Conservation (phyloP, 2,797 vertebrate species). For the Manis crassicaudata region DNA sequence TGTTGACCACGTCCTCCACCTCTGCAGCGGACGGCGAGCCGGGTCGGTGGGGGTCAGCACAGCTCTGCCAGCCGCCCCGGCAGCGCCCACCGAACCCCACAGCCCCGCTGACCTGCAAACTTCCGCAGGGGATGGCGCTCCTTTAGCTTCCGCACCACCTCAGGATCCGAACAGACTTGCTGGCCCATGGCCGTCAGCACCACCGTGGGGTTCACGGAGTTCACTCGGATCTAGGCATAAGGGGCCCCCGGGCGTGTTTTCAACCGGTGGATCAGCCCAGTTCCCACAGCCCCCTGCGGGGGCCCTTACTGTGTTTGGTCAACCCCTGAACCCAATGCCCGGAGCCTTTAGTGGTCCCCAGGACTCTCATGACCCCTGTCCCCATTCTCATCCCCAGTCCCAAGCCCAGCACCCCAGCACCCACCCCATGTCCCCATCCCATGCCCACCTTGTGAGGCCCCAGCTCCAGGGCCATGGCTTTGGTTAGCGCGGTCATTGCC, state of each 20-base stretch:
- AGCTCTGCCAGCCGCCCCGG: rapidly evolving
- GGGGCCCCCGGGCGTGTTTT: neutral
- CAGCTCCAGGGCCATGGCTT: slow-evolving; percentile 94
- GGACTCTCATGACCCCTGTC: too few species aligned
- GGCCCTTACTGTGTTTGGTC: neutral
- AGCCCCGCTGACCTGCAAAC: slow-evolving; percentile 90
- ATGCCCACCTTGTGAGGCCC: slow-evolving; percentile 91
- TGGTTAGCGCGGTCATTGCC: slow-evolving; percentile 94
- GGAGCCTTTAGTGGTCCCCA: neutral
- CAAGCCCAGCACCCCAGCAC: too few species aligned
- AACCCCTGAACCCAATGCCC: neutral
- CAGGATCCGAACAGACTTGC: slow-evolving; percentile 87
- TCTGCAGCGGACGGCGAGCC: slow-evolving; percentile 80
- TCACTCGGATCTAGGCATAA: slow-evolving; percentile 91
- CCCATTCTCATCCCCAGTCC: neutral
- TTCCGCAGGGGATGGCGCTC: slow-evolving; percentile 91
- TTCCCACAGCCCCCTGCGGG: neutral
- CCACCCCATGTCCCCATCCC: neutral
- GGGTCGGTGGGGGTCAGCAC: neutral
- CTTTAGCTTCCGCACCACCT: slow-evolving; percentile 87
- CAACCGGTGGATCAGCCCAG: rapidly evolving
- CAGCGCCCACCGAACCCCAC: rapidly evolving
- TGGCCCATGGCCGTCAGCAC: slow-evolving; percentile 94
- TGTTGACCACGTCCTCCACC: slow-evolving; percentile 91
- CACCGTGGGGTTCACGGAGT: slow-evolving; percentile 94